These are phyloP conservation scores for Drosophila engyochracea DNA, from an alignment of 2,888 invertebrate genomes.

Conservation along the genomic window DNA sequence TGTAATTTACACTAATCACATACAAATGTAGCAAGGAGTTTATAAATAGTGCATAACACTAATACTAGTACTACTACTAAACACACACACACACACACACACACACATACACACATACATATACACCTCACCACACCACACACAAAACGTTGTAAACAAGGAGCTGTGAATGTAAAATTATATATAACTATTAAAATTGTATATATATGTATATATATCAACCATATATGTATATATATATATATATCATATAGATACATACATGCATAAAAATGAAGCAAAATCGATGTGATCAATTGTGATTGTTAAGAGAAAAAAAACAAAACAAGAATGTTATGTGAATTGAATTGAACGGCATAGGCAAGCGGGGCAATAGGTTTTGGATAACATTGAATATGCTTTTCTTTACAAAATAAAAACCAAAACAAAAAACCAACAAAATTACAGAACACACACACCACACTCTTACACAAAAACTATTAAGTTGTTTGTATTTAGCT, in stretches of 20 bases:
- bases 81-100: constrained; percentile 20
- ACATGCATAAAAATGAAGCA: constrained; percentile 57
- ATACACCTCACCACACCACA: constrained; percentile 46
- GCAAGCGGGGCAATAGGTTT: constrained; percentile 58
- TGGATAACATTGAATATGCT: constrained; percentile 53
- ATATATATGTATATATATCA: constrained; percentile 55
- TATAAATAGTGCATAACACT: constrained; percentile 31
- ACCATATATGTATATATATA: constrained; percentile 53
- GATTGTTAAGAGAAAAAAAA: constrained; percentile 77
- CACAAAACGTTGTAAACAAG: constrained; percentile 83
- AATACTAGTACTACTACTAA: constrained; percentile 31
- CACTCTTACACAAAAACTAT: constrained; percentile 27
- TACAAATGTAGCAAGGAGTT: constrained; percentile 46
- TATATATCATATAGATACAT: constrained; percentile 61
- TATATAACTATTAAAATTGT: constrained; percentile 63
- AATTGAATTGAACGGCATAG: constrained; percentile 57
- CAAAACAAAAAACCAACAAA: constrained; percentile 22
- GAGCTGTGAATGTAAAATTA: constrained; percentile 85
- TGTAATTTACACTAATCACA: constrained; percentile 26
- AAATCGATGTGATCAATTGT: constrained; percentile 86
- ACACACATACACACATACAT: constrained; percentile 25
- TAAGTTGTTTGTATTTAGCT: constrained; percentile 47
- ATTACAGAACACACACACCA: constrained; percentile 24
- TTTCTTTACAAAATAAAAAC: constrained; percentile 56
- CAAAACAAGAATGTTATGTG: constrained; percentile 55